Evolutionary conservation across 1,140 invertebrate species (phyloP), one percentile per base, ranked within the genome.

Genomic region (Nasonia giraulti): DNA sequence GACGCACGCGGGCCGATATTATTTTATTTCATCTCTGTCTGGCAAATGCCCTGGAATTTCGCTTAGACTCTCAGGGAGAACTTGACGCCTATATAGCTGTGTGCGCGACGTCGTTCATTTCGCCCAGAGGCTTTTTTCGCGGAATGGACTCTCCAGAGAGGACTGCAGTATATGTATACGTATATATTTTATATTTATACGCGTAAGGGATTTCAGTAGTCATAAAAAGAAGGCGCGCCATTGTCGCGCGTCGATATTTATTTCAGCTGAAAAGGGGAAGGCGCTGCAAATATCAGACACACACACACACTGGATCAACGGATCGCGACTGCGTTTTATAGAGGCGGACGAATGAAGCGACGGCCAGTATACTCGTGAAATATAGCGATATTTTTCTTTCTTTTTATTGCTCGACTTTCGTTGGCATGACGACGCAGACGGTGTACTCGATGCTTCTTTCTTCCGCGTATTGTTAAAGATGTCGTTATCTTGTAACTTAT

Each of bases 1-100:
- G 7, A 33, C 74, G 80, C 89, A 88, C 89, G 87, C 85, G 44
- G 75, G 75, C n/a, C 85, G 83, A 23, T 55, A 69, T 40, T 68
- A 74, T 84, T 71, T 84, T 50, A 75, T 62, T 74, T 84, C 66
- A 10, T n/a, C 50, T 27, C 11, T 37, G 55, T 44, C 78, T 69
- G 68, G 68, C 5, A n/a, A 62, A 62, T 73, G 40, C 44, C 37
- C 23, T 20, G 17, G 33, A 37, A 50, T 33, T 44, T 47, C 68
- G 1, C 68, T 62, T 62, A 62, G 20, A n/a, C 17, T 20, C 20
- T 20, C 12, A 3, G 27, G 27, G 12, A 20, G 6, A 12, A 17
- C 68, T 33, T 12, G 17, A 71, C 10, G 23, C 40, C 7, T 40
- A n/a, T 23, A 14, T 7, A 71, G 2, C 1, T 7, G 1, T 23